Conservation (phyloP, 2,888 invertebrate genomes). For the Crocallis elinguaria region DNA sequence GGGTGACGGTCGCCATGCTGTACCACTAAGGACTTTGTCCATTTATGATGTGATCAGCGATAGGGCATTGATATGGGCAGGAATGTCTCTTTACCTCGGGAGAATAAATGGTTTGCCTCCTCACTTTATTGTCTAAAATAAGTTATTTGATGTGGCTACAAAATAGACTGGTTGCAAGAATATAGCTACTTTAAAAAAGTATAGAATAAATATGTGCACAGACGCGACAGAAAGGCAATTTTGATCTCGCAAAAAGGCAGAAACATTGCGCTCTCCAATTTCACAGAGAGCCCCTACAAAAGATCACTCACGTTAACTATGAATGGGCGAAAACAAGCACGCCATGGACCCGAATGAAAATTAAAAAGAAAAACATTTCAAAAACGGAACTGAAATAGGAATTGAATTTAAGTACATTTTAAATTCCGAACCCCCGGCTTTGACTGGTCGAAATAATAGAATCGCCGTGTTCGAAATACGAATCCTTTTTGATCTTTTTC, state of each 20-base stretch:
- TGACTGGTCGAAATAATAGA: constrained; percentile 80
- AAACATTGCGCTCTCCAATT: constrained; percentile 77
- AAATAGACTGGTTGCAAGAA: no score
- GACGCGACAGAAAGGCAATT: constrained; percentile 62
- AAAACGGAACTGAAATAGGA: constrained; percentile 74
- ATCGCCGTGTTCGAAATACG: constrained; percentile 68
- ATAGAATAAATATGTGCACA: constrained; percentile 39
- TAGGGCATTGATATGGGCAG: no score
- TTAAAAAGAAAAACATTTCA: constrained; percentile 76
- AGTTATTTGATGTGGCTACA: no score
- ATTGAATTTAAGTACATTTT: constrained; percentile 84
- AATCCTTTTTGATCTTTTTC: constrained; percentile 78
- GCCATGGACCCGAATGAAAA: constrained; percentile 73
- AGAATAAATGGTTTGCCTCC: no score
- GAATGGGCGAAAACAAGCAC: constrained; percentile 78
- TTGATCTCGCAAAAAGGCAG: constrained; percentile 75
- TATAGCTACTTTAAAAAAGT: background rate
- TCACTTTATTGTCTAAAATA: no score
- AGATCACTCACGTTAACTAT: constrained; percentile 83
- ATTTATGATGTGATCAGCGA: no score
- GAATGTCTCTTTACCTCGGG: no score
- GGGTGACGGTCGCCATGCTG: no score
- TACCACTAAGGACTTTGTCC: no score
- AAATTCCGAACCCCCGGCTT: constrained; percentile 75
- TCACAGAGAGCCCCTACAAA: constrained; percentile 80